These are phyloP conservation scores for Dendrolimus punctatus DNA, from an alignment of 1,140 invertebrate species.

Conservation along the genomic window DNA sequence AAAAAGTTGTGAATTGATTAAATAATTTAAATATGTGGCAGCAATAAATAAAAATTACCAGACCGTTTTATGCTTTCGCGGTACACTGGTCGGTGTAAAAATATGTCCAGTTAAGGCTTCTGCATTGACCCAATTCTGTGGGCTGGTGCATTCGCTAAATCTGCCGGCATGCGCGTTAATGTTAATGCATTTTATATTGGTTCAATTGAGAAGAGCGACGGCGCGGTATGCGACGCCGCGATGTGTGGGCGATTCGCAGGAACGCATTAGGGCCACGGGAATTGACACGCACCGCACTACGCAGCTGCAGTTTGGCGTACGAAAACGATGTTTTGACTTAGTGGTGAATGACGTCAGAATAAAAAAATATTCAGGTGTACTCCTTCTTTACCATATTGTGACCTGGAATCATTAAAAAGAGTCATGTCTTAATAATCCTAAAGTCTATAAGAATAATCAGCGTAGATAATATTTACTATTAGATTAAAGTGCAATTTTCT, in stretches of 20 bases:
- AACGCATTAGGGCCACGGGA: conserved; percentile 54
- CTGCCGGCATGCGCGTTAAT: conserved; percentile 47
- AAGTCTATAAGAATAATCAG: too few species aligned
- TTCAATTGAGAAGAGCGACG: conserved; percentile 62
- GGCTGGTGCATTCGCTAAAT: conserved; percentile 35
- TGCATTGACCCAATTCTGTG: conserved; percentile 50
- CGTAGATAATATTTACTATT: too few species aligned
- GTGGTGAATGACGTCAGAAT: too few species aligned
- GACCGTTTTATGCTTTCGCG: conserved; percentile 18
- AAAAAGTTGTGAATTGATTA: too few species aligned
- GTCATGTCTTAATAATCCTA: too few species aligned
- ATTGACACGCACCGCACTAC: conserved; percentile 37
- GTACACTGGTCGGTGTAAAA: conserved; percentile 10
- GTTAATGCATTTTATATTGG: conserved; percentile 71
- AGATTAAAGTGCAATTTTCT: too few species aligned
- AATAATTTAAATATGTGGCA: too few species aligned
- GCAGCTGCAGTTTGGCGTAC: too few species aligned
- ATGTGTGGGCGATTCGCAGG: conserved; percentile 64
- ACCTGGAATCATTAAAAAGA: too few species aligned
- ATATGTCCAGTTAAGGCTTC: conserved; percentile 34
- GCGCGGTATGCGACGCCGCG: conserved; percentile 51
- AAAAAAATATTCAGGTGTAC: too few species aligned
- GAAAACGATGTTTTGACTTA: too few species aligned
- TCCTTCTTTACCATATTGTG: too few species aligned
- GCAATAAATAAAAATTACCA: conserved; percentile 15